Evolutionary conservation across 2,888 invertebrate species (phyloP), one percentile per base, ranked within the genome.

Genomic region (Perithous albicinctus): DNA sequence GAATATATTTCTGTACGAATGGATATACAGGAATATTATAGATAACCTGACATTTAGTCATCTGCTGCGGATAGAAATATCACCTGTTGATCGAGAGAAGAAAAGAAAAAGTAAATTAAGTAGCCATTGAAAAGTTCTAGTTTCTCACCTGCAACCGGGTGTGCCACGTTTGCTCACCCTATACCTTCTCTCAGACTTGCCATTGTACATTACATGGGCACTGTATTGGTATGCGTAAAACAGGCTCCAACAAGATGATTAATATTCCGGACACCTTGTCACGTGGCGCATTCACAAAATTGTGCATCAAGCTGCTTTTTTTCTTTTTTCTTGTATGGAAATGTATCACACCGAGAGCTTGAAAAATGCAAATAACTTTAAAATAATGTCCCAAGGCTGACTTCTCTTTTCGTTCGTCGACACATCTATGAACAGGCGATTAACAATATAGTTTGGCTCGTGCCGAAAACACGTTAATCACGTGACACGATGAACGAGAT

Each of bases 131-230:
- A 41, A 18, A 38, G 15, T 63, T 38, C 8, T 38, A 23, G 38
- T 63, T 38, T 63, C 41, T 64, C 80, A 80, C 80, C 80, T 80
- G 80, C 80, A n/a, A n/a, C n/a, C 70, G 46, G 56, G 32, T 38
- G 10, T 43, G 26, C 8, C 18, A 29, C 43, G 59, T 23, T 56
- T 56, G n/a, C 56, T 51, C 67, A 59, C 61, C 76, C 59, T 59
- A 56, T 66, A 38, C 4, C 46, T 15, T 48, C n/a, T 48, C 20
- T 48, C 46, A 15, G 18, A 48, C 48, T n/a, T n/a, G n/a, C 20
- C 1, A 12, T 38, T 38, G 63, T 63, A 63, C 41, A 35, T 35
- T 35, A 61, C 18, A 18, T 46, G 23, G 54, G 38, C 38, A 54
- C 48, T 73, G 23, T n/a, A 2, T n/a, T 6, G n/a, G n/a, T 8